Evolutionary conservation across 2,888 invertebrate genomes (phyloP), one percentile per base, ranked within the genome.

Genomic region (Cryptus armator): DNA sequence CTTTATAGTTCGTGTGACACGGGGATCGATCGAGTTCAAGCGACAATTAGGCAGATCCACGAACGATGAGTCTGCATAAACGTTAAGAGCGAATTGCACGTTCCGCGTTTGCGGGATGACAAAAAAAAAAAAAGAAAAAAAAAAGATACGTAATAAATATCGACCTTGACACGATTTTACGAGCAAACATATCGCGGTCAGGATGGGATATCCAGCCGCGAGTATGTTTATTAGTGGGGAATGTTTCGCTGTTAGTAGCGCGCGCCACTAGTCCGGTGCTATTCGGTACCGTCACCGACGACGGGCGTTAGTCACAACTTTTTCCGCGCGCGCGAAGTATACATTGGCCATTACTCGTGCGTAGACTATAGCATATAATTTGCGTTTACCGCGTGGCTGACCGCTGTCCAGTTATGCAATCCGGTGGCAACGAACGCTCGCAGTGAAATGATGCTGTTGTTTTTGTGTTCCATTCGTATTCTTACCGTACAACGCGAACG

Each of bases 341-440:
- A 56, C 56, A 56, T 4, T 10, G 56, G 56, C 37, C 37, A 37
- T 37, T 7, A 37, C 24, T 19, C 12, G 56, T 19, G 12, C 56
- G 37, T 19, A 10, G 10, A 24, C 56, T 56, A 19, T 12, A 12
- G 75, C 43, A 46, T 24, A 75, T 19, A 72, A 44, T 32, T 46
- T 44, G 46, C 71, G 64, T 19, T 48, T 43, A 80, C 80, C 80
- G 75, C 71, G 76, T 72, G 80, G 83, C 76, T 44, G 51, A 24
- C 37, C 32, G 19, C 43, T 19, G 19, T 56, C 7, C 16, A 12
- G 66, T 84, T 84, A 76, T 71, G 83, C 76, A 84, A 84, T 80
- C 16, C 24, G 79, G 53, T 76, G 71, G 80, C 79, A 80, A 80
- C 64, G 71, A 84, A 80, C 80, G 80, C 56, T 71, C 43, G 24